phyloP scores from a whole-genome alignment of 2,113 vertebrate species.

The Tauraco erythrolophus region DNA sequence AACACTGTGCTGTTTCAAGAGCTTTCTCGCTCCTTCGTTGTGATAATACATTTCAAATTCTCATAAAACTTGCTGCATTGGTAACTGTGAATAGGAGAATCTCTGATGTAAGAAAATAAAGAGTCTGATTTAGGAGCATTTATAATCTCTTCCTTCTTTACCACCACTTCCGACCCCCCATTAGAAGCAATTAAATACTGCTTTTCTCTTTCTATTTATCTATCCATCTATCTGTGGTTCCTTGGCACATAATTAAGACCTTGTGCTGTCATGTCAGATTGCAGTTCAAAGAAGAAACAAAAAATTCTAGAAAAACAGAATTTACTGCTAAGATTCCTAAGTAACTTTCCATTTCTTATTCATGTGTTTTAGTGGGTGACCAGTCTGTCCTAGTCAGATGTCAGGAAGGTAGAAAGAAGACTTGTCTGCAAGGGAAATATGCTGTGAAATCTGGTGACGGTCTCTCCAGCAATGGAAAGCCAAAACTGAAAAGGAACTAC shows the following conservation, averaged over 20 bases:
- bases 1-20: not conserved
- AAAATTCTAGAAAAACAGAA: not conserved
- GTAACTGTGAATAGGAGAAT: not conserved
- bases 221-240: not conserved
- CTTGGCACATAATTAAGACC: not conserved
- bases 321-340: not conserved
- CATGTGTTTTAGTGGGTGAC: not conserved
- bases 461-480: not conserved
- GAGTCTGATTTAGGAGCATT: not conserved
- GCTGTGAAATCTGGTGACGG: not conserved
- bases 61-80: not conserved
- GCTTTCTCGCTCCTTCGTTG: not conserved
- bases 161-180: rapidly evolving
- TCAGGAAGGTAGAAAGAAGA: not conserved
- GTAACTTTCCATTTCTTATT: not conserved
- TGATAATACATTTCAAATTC: not conserved
- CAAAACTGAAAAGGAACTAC: not conserved
- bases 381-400: not conserved
- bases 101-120: not conserved
- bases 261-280: not conserved
- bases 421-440: not conserved
- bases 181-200: not conserved
- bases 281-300: not conserved
- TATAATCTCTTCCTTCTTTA: constrained; percentile 1
- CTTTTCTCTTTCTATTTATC: not conserved